phyloP scores from a whole-genome alignment of 2,797 vertebrate genomes.

The Myripristis jacobus region DNA sequence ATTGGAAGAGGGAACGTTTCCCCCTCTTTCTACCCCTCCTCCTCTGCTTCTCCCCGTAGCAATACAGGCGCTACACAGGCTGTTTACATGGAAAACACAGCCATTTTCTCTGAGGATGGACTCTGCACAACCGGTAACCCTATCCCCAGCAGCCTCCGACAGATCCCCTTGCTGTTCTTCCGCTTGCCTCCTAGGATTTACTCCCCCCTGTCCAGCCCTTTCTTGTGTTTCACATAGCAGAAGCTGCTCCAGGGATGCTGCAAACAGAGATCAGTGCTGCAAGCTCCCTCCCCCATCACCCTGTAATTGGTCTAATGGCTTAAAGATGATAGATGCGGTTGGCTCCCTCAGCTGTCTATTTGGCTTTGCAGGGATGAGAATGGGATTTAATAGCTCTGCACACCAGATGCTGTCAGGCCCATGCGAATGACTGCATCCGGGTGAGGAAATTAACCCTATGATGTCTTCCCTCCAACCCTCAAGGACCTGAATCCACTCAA shows the following conservation, averaged over 20 bases:
- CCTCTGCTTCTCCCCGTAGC: slow-evolving; percentile 69
- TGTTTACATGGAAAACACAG: slow-evolving; percentile 76
- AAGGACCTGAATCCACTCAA: slow-evolving; percentile 8
- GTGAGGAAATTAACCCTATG: slow-evolving; percentile 83
- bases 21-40: slow-evolving; percentile 70
- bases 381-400: slow-evolving; percentile 81
- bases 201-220: slow-evolving; percentile 64
- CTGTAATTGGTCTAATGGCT: slow-evolving; percentile 75
- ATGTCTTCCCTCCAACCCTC: slow-evolving; percentile 38
- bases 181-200: slow-evolving; percentile 54
- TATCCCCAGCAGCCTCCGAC: slow-evolving; percentile 43
- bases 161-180: slow-evolving; percentile 62
- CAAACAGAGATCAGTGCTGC: slow-evolving; percentile 76
- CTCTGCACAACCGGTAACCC: slow-evolving; percentile 54
- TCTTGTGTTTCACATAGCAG: slow-evolving; percentile 79
- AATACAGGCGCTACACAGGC: slow-evolving; percentile 73
- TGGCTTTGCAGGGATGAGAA: slow-evolving; percentile 81
- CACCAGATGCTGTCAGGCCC: slow-evolving; percentile 80
- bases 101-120: slow-evolving; percentile 66
- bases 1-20: slow-evolving; percentile 73
- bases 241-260: slow-evolving; percentile 82
- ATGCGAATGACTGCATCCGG: slow-evolving; percentile 82
- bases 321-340: slow-evolving; percentile 64
- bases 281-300: slow-evolving; percentile 66
- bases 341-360: slow-evolving; percentile 74